Evolutionary conservation across 2,797 vertebrate genomes (phyloP).

Genomic region (Brachyrhaphis roseni): DNA sequence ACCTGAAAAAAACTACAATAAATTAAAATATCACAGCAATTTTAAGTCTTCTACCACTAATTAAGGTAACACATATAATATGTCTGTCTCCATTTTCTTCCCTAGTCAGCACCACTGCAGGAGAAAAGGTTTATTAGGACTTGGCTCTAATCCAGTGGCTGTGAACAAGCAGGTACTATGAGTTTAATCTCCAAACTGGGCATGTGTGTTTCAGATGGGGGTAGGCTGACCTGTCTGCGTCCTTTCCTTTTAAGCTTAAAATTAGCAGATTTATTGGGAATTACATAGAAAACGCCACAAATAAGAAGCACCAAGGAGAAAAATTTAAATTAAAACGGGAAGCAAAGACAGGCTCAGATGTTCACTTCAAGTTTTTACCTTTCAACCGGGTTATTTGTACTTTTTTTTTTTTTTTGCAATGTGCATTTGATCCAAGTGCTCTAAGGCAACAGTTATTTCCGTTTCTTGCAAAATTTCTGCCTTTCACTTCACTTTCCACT

Average conservation of each 20-base stretch:
- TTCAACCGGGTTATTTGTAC: background rate
- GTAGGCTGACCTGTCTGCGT: background rate
- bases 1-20: no score
- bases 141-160: background rate
- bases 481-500: background rate
- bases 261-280: background rate
- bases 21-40: background rate
- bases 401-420: background rate
- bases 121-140: background rate
- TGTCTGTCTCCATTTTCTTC: background rate
- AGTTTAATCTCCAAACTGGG: conserved; percentile 2
- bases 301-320: background rate
- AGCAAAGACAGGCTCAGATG: background rate
- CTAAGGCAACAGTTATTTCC: background rate
- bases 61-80: background rate
- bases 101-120: no score
- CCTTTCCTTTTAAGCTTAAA: no score
- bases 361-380: background rate
- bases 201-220: background rate
- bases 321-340: background rate
- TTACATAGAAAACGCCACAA: background rate
- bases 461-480: background rate
- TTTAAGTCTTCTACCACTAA: background rate
- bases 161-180: background rate
- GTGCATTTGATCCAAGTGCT: background rate